phyloP scores from a whole-genome alignment of 2,888 invertebrate genomes.

The Caenorhabditis sp. region DNA sequence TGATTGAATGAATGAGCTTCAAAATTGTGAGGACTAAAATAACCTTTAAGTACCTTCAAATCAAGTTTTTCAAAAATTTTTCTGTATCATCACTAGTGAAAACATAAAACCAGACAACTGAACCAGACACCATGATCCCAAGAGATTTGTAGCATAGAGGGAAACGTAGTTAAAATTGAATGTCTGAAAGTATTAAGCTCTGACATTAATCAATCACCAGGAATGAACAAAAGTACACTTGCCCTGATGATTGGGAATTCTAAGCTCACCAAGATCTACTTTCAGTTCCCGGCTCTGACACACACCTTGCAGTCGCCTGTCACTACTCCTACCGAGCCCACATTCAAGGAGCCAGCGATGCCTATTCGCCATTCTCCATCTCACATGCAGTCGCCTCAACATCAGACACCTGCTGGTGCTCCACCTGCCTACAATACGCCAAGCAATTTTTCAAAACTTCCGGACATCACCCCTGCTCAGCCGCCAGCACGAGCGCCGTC shows the following conservation, averaged over 20 bases:
- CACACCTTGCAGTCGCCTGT: conserved; percentile 37
- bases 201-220: too few species aligned
- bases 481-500: conserved; percentile 16
- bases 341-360: conserved; percentile 50
- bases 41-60: too few species aligned
- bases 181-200: too few species aligned
- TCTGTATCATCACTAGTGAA: too few species aligned
- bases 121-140: too few species aligned
- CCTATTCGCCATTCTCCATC: conserved; percentile 45
- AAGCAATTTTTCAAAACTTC: conserved; percentile 15
- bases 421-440: conserved; percentile 46
- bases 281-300: conserved; percentile 28
- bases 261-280: background rate
- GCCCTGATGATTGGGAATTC: background rate
- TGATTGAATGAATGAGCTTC: too few species aligned
- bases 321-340: conserved; percentile 29
- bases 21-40: too few species aligned
- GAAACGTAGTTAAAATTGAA: too few species aligned
- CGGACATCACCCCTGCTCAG: background rate
- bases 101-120: too few species aligned
- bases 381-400: conserved; percentile 41
- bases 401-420: conserved; percentile 16
- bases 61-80: too few species aligned
- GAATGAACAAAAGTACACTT: too few species aligned
- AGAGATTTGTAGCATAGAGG: too few species aligned